Base-by-base conservation (phyloP, 2,113 vertebrate genomes). In the Microcebus lehilahytsara region DNA sequence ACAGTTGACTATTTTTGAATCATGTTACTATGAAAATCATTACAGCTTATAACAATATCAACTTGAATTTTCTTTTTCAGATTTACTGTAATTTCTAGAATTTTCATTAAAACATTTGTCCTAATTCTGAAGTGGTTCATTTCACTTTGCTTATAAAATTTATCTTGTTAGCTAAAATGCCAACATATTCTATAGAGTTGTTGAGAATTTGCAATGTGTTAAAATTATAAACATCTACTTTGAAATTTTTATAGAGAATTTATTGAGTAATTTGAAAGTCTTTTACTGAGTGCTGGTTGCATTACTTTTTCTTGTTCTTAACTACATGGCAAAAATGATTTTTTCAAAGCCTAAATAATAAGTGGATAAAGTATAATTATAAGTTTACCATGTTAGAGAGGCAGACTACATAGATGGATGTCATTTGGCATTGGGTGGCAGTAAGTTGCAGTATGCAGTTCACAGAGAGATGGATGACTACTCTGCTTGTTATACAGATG, bases 401-500 rank as follows among this genome's bases (percentile, higher is more conserved):
- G 77, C 56, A 98, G 74, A 97, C 89, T 96, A 96, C 96, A 87
- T 97, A 98, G 96, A 97, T 97, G 95, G 96, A 98, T 98, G 85
- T 96, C 97, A 97, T 95, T 98, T 98, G 97, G 92, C 96, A 97
- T 75, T 98, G 97, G 96, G 89, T 98, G 97, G 98, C 95, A 98
- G 88, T 97, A 97, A 98, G 96, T 97, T 98, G 91, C 98, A 97
- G 97, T 97, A 97, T 95, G 93, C 72, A 98, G 84, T 98, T 98
- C 96, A 88, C 95, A 97, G 97, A 98, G 97, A 98, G 97, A 98
- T 98, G 95, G 92, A 98, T 98, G 98, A 98, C 95, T 98, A 98
- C 97, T 96, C 97, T 97, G 97, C 98, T 98, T 98, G 97, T 98
- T 98, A 98, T 98, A 98, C 97, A 98, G 98, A 98, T 98, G 98